Base-by-base conservation (phyloP, 2,797 vertebrate genomes). In the Danio albolineatus region DNA sequence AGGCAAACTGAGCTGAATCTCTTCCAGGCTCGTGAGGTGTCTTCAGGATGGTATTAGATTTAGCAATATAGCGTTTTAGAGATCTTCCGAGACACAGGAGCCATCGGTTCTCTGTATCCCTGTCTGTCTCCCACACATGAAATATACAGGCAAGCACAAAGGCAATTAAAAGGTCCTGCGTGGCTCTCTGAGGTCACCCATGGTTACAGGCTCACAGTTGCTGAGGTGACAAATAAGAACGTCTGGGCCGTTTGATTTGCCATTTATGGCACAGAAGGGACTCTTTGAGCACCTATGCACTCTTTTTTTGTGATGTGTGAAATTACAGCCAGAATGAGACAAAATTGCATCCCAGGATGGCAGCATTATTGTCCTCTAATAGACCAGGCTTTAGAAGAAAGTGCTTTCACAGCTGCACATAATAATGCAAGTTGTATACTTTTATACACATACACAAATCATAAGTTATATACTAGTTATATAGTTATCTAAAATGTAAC, bases 221-320 rank as follows among this genome's bases (percentile, higher is more conserved):
- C 90, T 89, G 87, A 87, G 90, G 91, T 76, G 88, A 93, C 64
- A 4, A 86, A 88, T 85, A 89, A 91, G 89, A 76, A 90, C 80
- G 78, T 86, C 78, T 48, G 69, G 71, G 73, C 69, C 57, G n/a
- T 62, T 84, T 81, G 80, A 85, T 82, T 81, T 48, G 36, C 72
- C 88, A 87, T 70, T 70, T 81, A 80, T 82, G 79, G 17, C 65
- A 51, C 64, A 78, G 44, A 74, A 62, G 19, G 38, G 41, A 28
- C 59, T 79, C 66, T 48, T 43, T 28, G 38, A 72, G 61, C 64
- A 82, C 62, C 73, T 65, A 69, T 39, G 57, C 41, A 8, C 43
- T 38, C 70, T 78, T 39, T 62, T 61, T 62, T 85, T 88, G 72
- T 79, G 75, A 73, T 73, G 54, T 77, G 73, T 49, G 66, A 76